A percentile compares a stretch with the other conserved stretches of the same genome.
phyloP scores from a whole-genome alignment of 2,797 vertebrate genomes.

The Cichlasoma orientale region DNA sequence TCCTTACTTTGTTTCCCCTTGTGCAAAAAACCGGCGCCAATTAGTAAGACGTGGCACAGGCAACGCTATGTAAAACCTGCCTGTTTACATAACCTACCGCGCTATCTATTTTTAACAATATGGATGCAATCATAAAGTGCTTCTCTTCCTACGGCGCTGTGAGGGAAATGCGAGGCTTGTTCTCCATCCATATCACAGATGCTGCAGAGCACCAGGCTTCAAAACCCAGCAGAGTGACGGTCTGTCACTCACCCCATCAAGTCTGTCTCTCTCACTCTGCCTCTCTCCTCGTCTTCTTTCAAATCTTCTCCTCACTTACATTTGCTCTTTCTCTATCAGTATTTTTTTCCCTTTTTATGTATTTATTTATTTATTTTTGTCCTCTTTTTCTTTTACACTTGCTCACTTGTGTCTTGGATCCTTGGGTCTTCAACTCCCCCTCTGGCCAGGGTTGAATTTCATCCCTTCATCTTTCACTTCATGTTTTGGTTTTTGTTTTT shows the following conservation, averaged over 20 bases:
- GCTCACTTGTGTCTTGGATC: constrained; percentile 26
- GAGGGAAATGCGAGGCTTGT: constrained; percentile 42
- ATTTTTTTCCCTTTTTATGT: not conserved
- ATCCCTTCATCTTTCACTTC: constrained; percentile 50
- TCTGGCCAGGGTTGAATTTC: constrained; percentile 58
- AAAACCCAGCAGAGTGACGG: constrained; percentile 66
- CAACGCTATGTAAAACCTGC: constrained; percentile 22
- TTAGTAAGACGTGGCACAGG: constrained; percentile 44
- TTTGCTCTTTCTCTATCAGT: not conserved
- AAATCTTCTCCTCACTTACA: constrained; percentile 33
- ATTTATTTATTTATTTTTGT: not conserved
- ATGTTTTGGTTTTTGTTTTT: not conserved
- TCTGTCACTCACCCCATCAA: constrained; percentile 72
- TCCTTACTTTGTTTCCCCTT: constrained; percentile 12
- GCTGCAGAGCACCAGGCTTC: constrained; percentile 60
- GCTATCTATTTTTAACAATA: constrained; percentile 68
- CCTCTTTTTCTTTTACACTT: constrained; percentile 12
- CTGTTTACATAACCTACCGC: constrained; percentile 60
- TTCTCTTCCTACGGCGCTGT: constrained; percentile 44
- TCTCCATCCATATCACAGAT: constrained; percentile 58
- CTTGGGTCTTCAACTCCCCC: constrained; percentile 27
- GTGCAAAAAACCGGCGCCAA: constrained; percentile 43
- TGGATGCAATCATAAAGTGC: constrained; percentile 49
- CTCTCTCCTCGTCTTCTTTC: constrained; percentile 13
- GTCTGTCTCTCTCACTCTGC: constrained; percentile 33